phyloP scores from a whole-genome alignment of 2,797 vertebrate species.

The Hephaestus fuliginosus region DNA sequence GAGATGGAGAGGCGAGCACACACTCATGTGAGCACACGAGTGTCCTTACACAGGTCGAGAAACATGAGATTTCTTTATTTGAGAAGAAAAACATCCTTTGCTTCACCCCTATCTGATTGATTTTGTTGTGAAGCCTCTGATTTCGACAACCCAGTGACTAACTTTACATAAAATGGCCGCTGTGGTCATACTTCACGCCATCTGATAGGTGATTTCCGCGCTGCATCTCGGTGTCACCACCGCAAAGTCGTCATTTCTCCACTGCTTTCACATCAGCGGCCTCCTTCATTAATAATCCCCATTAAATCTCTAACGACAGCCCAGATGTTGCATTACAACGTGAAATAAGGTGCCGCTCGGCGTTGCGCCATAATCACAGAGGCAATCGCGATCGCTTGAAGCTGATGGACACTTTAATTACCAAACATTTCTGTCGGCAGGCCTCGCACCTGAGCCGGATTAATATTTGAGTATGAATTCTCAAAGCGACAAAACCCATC shows the following conservation, averaged over 20 bases:
- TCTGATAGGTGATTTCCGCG: slow-evolving; percentile 6
- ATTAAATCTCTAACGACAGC: slow-evolving; percentile 46
- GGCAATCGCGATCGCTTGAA: slow-evolving; percentile 1
- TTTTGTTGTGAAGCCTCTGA: neutral
- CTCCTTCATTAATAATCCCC: slow-evolving; percentile 23
- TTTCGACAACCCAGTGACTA: neutral
- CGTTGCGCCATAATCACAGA: slow-evolving; percentile 19
- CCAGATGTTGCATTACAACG: slow-evolving; percentile 45
- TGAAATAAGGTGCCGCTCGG: slow-evolving; percentile 21
- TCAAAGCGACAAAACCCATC: neutral
- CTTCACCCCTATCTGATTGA: neutral
- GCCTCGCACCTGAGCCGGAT: slow-evolving; percentile 7
- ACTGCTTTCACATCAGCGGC: neutral
- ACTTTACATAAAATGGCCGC: neutral
- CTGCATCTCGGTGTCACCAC: neutral
- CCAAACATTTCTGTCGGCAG: slow-evolving; percentile 1
- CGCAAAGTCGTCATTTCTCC: slow-evolving; percentile 6
- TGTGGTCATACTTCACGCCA: neutral
- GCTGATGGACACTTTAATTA: slow-evolving; percentile 21
- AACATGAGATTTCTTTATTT: neutral
- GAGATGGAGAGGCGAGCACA: slow-evolving; percentile 24
- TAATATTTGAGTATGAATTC: neutral
- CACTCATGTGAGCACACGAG: slow-evolving; percentile 6
- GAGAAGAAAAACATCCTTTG: slow-evolving; percentile 6
- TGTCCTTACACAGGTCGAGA: slow-evolving; percentile 5